Evolutionary conservation across 2,888 invertebrate species (phyloP), one percentile per base, ranked within the genome.

Genomic region (Latrodectus elegans): DNA sequence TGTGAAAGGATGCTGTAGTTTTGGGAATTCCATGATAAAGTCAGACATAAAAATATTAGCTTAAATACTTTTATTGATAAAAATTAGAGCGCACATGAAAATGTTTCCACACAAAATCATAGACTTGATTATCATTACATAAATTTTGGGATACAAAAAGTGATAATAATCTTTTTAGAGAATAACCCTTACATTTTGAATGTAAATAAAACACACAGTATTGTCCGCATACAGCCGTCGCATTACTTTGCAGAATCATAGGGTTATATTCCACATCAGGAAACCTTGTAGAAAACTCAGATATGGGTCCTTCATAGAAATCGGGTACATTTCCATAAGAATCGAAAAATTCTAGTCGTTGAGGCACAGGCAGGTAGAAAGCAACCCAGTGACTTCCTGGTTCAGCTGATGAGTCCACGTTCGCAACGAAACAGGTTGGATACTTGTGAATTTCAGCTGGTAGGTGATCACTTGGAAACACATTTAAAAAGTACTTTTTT

Each of bases 1-100:
- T 15, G 79, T 79, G 17, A 79, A 79, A n/a, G 79, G 71, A 51
- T 49, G 60, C 17, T 68, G 12, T 38, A 38, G 38, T 38, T 38
- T 38, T 1, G 38, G 38, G 38, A 38, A 38, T 38, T 38, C 38
- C 4, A 38, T 38, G 38, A 38, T 38, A 38, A 4, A 38, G 38
- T n/a, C n/a, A n/a, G n/a, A 38, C 3, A 6, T 6, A 38, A 38
- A 11, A 74, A 38, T 6, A 38, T 38, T 6, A 38, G 6, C 6
- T 1, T 38, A 38, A 38, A 38, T 38, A 38, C 38, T 14, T 70
- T 38, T 38, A 70, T 70, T 70, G 70, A 38, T 70, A 70, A 70
- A 70, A 70, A 70, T 22, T 22, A 14, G 10, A 26, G 49, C 1
- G 10, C 38, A 38, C 15, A 15, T 15, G 26, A 70, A 26, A 70